These are phyloP conservation scores for Trichosurus vulpecula DNA, from an alignment of 2,797 vertebrate genomes.

Conservation along the genomic window DNA sequence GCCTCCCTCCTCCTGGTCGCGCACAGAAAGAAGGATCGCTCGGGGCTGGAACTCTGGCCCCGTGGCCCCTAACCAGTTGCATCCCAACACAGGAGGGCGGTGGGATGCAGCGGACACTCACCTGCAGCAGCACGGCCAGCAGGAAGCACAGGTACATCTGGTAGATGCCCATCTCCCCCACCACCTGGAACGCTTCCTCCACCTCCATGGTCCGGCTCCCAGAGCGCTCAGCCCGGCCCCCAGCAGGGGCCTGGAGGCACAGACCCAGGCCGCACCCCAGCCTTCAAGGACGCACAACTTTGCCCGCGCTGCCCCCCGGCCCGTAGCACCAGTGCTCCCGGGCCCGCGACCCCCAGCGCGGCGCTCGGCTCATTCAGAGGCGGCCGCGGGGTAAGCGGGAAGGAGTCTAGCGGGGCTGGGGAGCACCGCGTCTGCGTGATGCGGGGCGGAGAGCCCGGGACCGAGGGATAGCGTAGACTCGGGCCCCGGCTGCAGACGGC, in stretches of 20 bases:
- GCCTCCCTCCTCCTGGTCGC: background rate
- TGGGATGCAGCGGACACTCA: constrained; percentile 71
- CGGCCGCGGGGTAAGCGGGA: fast-evolving
- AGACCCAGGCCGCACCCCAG: background rate
- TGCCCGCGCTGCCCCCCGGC: background rate
- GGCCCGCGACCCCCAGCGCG: background rate
- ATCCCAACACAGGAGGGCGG: background rate
- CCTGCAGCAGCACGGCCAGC: constrained; percentile 86
- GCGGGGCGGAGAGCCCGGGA: fast-evolving
- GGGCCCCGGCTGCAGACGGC: background rate
- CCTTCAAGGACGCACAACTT: background rate
- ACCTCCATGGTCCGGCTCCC: constrained; percentile 83
- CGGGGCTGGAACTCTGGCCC: background rate
- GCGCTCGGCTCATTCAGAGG: background rate
- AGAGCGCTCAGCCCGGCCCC: background rate
- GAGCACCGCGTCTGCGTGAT: constrained; percentile 22
- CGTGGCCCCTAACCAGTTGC: background rate
- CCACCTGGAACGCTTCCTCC: constrained; percentile 85
- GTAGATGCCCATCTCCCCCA: constrained; percentile 87
- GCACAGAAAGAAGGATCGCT: background rate
- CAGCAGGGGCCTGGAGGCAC: background rate
- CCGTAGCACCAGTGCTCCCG: background rate
- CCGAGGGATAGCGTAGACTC: background rate
- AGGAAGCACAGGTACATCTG: constrained; percentile 87
- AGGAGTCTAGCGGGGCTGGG: background rate